Conservation (phyloP, 2,797 vertebrate species). For the Cichlasoma orientale region DNA sequence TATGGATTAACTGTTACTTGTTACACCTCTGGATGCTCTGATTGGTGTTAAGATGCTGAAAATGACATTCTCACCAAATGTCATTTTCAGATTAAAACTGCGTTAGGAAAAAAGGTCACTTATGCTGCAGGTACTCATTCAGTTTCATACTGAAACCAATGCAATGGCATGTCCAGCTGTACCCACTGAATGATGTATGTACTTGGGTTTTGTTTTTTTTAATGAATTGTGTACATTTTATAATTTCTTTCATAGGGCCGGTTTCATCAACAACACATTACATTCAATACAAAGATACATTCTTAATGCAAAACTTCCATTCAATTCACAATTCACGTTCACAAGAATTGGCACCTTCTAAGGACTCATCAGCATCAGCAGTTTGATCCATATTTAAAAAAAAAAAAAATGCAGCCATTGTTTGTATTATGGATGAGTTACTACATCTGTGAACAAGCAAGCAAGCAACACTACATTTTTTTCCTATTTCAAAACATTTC, state of each 20-base stretch:
- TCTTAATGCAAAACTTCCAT: constrained; percentile 68
- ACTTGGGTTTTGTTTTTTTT: neutral
- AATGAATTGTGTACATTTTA: neutral
- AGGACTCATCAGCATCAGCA: constrained; percentile 44
- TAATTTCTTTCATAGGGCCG: constrained; percentile 25
- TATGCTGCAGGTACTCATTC: neutral
- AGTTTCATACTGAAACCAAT: neutral
- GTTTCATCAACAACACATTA: constrained; percentile 65
- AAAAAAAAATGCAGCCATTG: constrained; percentile 34
- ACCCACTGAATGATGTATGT: too few relatives aligned
- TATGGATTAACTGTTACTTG: neutral
- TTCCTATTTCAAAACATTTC: constrained; percentile 61
- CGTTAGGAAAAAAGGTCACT: too few relatives aligned
- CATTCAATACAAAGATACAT: constrained; percentile 76
- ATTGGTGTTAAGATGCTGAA: constrained; percentile 7
- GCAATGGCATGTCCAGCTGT: neutral
- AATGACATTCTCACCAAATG: neutral
- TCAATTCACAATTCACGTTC: constrained; percentile 65
- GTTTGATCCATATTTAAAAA: constrained; percentile 33
- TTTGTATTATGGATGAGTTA: constrained; percentile 38
- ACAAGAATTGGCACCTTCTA: constrained; percentile 69
- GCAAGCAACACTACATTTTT: constrained; percentile 30
- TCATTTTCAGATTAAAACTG: too few relatives aligned
- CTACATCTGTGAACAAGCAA: neutral
- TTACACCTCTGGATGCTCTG: constrained; percentile 13